A percentile compares a stretch with the other conserved stretches of the same genome.
Evolutionary conservation across 2,888 invertebrate genomes (phyloP).

Genomic region (Helicoverpa assulta): DNA sequence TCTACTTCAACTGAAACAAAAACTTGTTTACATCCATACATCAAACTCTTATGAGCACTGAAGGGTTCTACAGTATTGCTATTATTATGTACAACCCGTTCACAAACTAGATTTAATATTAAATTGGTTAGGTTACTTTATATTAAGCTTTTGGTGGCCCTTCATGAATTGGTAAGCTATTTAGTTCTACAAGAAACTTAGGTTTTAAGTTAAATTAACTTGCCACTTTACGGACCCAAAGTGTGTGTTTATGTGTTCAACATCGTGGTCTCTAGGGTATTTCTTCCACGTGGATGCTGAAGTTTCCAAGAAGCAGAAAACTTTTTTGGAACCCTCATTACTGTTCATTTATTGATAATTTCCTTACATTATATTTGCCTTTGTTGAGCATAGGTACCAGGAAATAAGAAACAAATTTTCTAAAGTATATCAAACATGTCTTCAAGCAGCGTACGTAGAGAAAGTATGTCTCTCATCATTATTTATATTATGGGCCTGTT

Average conservation of each 20-base stretch:
- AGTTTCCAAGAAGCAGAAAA: background rate
- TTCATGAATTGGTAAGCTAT: background rate
- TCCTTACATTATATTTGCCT: too few relatives aligned
- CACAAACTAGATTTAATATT: background rate
- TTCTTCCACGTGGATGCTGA: background rate
- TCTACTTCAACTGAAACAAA: slow-evolving; percentile 59
- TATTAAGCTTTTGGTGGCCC: background rate
- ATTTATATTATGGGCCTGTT: slow-evolving; percentile 10
- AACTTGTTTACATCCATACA: slow-evolving; percentile 51
- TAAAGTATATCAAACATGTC: too few relatives aligned
- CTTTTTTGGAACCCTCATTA: background rate
- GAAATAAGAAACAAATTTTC: too few relatives aligned
- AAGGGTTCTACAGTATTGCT: slow-evolving; percentile 6
- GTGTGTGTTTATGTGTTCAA: background rate
- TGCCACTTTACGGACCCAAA: background rate
- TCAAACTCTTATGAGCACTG: slow-evolving; percentile 26
- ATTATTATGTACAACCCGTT: background rate
- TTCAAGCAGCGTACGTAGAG: too few relatives aligned
- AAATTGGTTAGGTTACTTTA: background rate
- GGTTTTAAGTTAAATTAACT: background rate
- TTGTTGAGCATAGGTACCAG: too few relatives aligned
- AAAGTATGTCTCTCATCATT: background rate
- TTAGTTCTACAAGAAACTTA: background rate
- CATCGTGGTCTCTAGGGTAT: background rate
- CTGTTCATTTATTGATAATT: too few relatives aligned